Conservation (phyloP, 2,113 vertebrate species). For the Rissa tridactyla region DNA sequence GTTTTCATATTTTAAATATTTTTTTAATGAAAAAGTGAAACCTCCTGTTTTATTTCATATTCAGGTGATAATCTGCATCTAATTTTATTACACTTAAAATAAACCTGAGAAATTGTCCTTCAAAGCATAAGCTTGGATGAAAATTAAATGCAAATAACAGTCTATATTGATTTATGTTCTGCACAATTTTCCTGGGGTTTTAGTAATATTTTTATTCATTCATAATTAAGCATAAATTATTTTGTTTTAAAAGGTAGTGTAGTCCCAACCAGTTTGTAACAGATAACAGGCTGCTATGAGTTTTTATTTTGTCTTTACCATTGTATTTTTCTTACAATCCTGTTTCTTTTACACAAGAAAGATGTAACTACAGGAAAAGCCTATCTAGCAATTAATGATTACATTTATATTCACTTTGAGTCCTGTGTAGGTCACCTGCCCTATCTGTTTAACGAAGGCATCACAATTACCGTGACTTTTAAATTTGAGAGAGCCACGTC, state of each 20-base stretch:
- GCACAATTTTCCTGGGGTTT: slow-evolving; percentile 57
- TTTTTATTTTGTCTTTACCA: background rate
- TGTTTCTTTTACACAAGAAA: background rate
- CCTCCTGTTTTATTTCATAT: background rate
- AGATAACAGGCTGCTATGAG: background rate
- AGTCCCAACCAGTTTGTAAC: slow-evolving; percentile 2
- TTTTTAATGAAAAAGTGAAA: background rate
- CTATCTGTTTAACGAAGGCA: background rate
- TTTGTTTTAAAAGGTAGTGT: slow-evolving; percentile 60
- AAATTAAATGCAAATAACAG: slow-evolving; percentile 71
- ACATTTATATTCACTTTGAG: slow-evolving; percentile 2
- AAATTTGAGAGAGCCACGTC: background rate
- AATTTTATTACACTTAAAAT: slow-evolving; percentile 24
- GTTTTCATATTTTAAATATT: background rate
- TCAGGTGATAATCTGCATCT: background rate
- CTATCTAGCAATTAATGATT: slow-evolving; percentile 9
- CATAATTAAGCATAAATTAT: slow-evolving; percentile 71
- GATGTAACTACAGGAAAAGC: background rate
- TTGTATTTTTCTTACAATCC: background rate
- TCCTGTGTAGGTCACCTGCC: background rate
- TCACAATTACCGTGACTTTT: background rate
- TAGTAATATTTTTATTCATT: slow-evolving; percentile 62
- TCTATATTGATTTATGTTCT: slow-evolving; percentile 61
- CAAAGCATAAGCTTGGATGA: slow-evolving; percentile 12
- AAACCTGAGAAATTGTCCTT: background rate